Percentiles rank a stretch among this genome's conserved stretches.
phyloP scores from a whole-genome alignment of 1,140 invertebrate genomes.

The Arctopsyche grandis region DNA sequence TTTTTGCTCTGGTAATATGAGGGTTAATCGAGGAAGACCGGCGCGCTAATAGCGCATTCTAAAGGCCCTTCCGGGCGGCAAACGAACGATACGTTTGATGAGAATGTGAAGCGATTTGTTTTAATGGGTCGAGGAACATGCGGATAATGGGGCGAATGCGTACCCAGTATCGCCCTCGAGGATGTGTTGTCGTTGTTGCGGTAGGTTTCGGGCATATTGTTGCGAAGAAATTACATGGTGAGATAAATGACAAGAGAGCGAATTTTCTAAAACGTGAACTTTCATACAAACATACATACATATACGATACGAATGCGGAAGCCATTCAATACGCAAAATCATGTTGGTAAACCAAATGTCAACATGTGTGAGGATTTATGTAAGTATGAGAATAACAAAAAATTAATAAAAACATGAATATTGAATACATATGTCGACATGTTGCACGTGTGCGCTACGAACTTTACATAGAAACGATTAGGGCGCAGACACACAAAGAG shows the following conservation, averaged over 20 bases:
- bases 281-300: too few relatives aligned
- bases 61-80: background rate
- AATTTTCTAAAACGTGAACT: too few relatives aligned
- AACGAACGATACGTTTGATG: constrained; percentile 17
- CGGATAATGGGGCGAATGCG: constrained; percentile 32
- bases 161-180: background rate
- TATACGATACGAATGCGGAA: too few relatives aligned
- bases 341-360: too few relatives aligned
- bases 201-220: constrained; percentile 8
- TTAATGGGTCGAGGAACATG: constrained; percentile 29
- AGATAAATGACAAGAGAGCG: background rate
- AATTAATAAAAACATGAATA: too few relatives aligned
- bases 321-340: too few relatives aligned
- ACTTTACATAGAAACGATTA: too few relatives aligned
- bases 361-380: too few relatives aligned
- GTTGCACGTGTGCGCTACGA: too few relatives aligned
- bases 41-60: constrained; percentile 29
- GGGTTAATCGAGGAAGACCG: constrained; percentile 24
- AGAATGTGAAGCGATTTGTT: constrained; percentile 39
- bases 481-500: too few relatives aligned
- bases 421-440: too few relatives aligned
- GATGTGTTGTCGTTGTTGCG: background rate
- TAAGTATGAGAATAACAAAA: too few relatives aligned
- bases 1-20: constrained; percentile 5
- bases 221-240: background rate